Evolutionary conservation across 2,113 vertebrate genomes (phyloP).

Genomic region (Serinus canaria): DNA sequence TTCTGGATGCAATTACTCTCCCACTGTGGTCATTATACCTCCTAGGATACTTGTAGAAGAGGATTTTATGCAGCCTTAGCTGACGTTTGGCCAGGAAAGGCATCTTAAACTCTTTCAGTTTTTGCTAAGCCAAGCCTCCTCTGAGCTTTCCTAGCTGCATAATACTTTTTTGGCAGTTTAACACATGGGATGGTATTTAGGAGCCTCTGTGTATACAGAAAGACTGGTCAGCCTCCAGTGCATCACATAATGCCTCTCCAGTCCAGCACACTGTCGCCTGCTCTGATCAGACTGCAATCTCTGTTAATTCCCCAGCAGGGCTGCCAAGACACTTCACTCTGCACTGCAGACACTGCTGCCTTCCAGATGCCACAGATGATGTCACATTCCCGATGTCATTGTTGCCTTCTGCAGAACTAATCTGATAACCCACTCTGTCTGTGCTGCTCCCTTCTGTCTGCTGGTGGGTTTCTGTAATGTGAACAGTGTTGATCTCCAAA

Average conservation of each 20-base stretch:
- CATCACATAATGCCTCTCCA: neutral
- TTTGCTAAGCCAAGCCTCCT: neutral
- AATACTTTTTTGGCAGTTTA: neutral
- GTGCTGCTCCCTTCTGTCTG: neutral
- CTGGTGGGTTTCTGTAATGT: neutral
- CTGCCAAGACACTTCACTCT: neutral
- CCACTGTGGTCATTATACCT: constrained; percentile 6
- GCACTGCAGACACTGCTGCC: neutral
- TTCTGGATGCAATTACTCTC: constrained; percentile 35
- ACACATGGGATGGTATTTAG: neutral
- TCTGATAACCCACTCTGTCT: neutral
- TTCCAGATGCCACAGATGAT: constrained; percentile 10
- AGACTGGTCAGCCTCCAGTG: neutral
- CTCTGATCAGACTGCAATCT: neutral
- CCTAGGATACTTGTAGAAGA: neutral
- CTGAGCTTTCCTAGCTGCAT: neutral
- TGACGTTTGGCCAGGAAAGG: neutral
- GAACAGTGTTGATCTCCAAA: neutral
- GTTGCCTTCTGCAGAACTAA: neutral
- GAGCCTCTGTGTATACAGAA: neutral
- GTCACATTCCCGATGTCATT: neutral
- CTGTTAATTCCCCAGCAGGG: neutral
- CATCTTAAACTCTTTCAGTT: neutral
- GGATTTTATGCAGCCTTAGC: neutral
- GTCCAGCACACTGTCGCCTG: fast-evolving